These are phyloP conservation scores for Masticophis lateralis DNA, from an alignment of 2,797 vertebrate species.

Conservation along the genomic window DNA sequence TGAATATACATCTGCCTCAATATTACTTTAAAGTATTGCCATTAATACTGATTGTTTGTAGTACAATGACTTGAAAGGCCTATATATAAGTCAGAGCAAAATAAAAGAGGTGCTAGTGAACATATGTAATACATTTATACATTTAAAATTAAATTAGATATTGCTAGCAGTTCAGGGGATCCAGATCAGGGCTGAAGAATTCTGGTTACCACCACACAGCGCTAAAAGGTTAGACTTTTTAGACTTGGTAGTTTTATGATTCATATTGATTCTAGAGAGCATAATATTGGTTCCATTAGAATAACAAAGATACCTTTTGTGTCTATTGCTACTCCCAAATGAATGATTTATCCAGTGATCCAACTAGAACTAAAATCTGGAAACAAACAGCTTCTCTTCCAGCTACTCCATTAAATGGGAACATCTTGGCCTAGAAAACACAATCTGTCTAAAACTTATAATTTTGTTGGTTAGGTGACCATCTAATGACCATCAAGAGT, in stretches of 20 bases:
- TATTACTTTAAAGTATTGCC: background rate
- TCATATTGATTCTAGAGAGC: background rate
- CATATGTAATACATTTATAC: slow-evolving; percentile 7
- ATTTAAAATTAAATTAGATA: background rate
- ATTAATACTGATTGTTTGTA: background rate
- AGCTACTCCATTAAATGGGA: background rate
- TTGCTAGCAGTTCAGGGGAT: background rate
- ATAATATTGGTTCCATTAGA: background rate
- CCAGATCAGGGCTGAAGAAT: background rate
- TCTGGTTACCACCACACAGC: background rate
- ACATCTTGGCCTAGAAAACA: background rate
- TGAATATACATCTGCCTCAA: background rate
- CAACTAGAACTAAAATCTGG: background rate
- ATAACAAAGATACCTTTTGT: background rate
- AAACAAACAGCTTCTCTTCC: background rate
- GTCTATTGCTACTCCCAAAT: background rate
- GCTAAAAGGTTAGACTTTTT: background rate
- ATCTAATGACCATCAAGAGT: background rate
- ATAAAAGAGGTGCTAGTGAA: background rate
- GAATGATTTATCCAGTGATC: background rate
- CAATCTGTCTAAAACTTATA: background rate
- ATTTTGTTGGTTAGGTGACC: background rate
- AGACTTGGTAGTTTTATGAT: background rate
- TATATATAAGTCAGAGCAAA: slow-evolving; percentile 25
- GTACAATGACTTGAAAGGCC: slow-evolving; percentile 1